Evolutionary conservation across 2,113 vertebrate species (phyloP).

Genomic region (Cottus gobio): DNA sequence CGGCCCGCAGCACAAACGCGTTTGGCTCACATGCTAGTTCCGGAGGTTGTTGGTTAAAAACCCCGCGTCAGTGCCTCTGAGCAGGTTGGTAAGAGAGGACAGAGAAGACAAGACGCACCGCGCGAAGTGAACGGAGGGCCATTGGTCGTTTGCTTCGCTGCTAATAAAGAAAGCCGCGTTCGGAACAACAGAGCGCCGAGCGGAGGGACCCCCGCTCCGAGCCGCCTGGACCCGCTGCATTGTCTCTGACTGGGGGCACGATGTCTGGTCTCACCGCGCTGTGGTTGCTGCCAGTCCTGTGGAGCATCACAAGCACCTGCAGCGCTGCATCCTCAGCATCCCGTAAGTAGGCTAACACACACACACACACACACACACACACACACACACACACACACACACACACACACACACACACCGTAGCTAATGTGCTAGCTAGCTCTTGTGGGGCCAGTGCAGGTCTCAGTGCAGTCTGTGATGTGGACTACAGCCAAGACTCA

Average conservation of each 20-base stretch:
- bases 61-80: neutral
- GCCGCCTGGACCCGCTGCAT: slow-evolving; percentile 16
- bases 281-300: slow-evolving; percentile 50
- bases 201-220: neutral
- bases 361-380: slow-evolving; percentile 26
- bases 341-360: slow-evolving; percentile 64
- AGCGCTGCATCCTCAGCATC: slow-evolving; percentile 54
- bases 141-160: neutral
- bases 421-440: slow-evolving; percentile 14
- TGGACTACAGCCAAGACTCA: neutral
- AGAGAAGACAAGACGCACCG: neutral
- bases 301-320: slow-evolving; percentile 55
- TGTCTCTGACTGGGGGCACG: neutral
- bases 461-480: neutral
- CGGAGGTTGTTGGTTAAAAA: neutral
- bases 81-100: neutral
- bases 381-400: slow-evolving; percentile 4
- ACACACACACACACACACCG: slow-evolving; percentile 11
- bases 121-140: slow-evolving; percentile 5
- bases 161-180: slow-evolving; percentile 30
- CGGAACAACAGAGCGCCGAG: slow-evolving; percentile 11
- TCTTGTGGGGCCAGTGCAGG: neutral
- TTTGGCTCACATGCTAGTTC: neutral
- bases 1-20: neutral
- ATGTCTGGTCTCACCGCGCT: slow-evolving; percentile 41